Conservation (phyloP, 2,797 vertebrate genomes). For the Crenuchus spilurus region DNA sequence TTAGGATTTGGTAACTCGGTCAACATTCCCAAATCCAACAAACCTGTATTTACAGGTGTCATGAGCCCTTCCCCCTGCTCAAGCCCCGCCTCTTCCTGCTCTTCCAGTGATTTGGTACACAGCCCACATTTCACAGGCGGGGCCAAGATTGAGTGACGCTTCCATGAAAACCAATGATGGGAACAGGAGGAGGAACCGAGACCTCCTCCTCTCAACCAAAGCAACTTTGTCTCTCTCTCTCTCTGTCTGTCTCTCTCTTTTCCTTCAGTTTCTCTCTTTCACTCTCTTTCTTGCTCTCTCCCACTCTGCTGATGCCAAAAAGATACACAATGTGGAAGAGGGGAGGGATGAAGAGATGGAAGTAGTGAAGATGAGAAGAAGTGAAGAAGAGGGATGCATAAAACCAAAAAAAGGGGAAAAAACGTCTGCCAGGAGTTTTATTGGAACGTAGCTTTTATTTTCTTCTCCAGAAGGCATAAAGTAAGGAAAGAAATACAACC, state of each 20-base stretch:
- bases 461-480: constrained; percentile 55
- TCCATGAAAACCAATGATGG: constrained; percentile 71
- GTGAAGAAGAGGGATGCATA: constrained; percentile 61
- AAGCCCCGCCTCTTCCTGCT: constrained; percentile 80
- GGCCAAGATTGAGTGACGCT: constrained; percentile 83
- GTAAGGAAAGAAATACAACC: constrained; percentile 61
- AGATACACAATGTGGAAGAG: constrained; percentile 81
- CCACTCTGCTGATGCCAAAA: constrained; percentile 83
- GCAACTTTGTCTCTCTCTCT: constrained; percentile 71
- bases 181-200: constrained; percentile 65
- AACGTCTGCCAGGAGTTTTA: constrained; percentile 64
- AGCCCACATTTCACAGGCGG: constrained; percentile 81
- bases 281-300: constrained; percentile 70
- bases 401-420: constrained; percentile 77
- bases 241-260: constrained; percentile 63
- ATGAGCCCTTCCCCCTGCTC: constrained; percentile 83
- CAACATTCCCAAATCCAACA: constrained; percentile 81
- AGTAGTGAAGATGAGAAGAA: constrained; percentile 66
- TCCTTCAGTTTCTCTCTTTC: constrained; percentile 50
- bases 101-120: constrained; percentile 81
- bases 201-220: constrained; percentile 83
- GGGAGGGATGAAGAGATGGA: constrained; percentile 70
- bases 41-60: constrained; percentile 79
- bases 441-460: constrained; percentile 39
- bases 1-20: constrained; percentile 82